Base-by-base conservation (phyloP, 2,113 vertebrate species). In the Cyprichromis sp. region DNA sequence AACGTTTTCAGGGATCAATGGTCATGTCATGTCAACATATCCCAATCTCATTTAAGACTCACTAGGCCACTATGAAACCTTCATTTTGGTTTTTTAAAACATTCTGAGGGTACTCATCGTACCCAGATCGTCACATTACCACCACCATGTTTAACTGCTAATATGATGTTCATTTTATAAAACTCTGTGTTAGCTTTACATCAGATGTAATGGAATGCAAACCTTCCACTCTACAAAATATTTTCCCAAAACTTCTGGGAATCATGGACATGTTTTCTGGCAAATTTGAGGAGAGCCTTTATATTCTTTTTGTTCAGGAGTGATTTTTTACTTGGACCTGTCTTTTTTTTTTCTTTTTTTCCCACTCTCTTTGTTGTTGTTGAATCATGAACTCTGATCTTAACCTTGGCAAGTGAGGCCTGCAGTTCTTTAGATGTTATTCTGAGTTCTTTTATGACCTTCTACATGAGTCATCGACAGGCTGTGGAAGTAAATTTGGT, bases 261-360 rank as follows among this genome's bases (percentile, higher is more conserved):
- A 14, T 57, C 24, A 29, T 57, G 21, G 8, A 1, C 34, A 40
- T 68, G 36, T 68, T 68, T 68, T 68, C 61, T 68, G 19, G 34
- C 63, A 68, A 68, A 68, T 68, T 21, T 68, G 63, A 68, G 7
- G 36, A 38, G 11, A 68, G 63, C 36, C 36, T 68, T 68, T 68
- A 38, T 68, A 21, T 40, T 40, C 1, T 40, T 68, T 68, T 68
- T 68, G 34, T 21, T 68, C 63, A 68, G 36, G 11, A 40, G 19
- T 40, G 34, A 6, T 40, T 68, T 68, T 68, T 36, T 68, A 38
- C 63, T 68, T 68, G 4, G 63, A 68, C 3, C 4, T 40, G 7
- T 8, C 19, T 13, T 40, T 68, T 26, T 26, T 68, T 26, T 26
- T 26, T 26, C 26, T 26, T 26, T 26, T 40, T 13, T 1, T 0